Percentiles rank a stretch among this genome's conserved stretches.
Evolutionary conservation across 2,113 vertebrate species (phyloP).

Genomic region (Malaclemys terrapin): DNA sequence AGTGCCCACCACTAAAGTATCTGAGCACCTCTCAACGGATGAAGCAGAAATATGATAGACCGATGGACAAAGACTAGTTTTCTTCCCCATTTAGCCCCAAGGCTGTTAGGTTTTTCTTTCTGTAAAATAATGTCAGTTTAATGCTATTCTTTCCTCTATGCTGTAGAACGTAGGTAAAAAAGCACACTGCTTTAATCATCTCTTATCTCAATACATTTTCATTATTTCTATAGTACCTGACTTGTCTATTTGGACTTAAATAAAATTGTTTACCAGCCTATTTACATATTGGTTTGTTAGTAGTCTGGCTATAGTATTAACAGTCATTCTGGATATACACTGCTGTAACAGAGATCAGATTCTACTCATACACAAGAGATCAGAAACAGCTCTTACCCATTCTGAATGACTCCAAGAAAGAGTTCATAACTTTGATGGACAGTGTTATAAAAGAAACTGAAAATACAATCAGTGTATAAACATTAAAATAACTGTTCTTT

Average conservation of each 20-base stretch:
- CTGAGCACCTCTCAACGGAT: background rate
- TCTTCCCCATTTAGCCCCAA: background rate
- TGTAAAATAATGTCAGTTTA: background rate
- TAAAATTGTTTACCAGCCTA: background rate
- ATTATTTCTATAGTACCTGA: background rate
- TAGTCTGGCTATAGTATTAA: background rate
- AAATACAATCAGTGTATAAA: background rate
- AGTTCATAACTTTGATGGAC: background rate
- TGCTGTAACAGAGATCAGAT: background rate
- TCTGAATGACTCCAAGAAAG: background rate
- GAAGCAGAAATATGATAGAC: background rate
- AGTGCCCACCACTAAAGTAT: background rate
- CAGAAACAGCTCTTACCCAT: background rate
- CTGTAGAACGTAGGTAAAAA: background rate
- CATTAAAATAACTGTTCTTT: background rate
- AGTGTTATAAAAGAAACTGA: background rate
- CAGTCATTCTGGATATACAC: background rate
- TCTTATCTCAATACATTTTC: fast-evolving
- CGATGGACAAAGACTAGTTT: background rate
- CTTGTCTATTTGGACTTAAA: background rate
- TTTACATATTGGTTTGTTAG: background rate
- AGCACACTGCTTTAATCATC: background rate
- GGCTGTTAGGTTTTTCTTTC: background rate
- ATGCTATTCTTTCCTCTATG: background rate
- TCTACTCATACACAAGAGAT: background rate